Conservation (phyloP, 2,113 vertebrate genomes). For the Cygnus atratus region DNA sequence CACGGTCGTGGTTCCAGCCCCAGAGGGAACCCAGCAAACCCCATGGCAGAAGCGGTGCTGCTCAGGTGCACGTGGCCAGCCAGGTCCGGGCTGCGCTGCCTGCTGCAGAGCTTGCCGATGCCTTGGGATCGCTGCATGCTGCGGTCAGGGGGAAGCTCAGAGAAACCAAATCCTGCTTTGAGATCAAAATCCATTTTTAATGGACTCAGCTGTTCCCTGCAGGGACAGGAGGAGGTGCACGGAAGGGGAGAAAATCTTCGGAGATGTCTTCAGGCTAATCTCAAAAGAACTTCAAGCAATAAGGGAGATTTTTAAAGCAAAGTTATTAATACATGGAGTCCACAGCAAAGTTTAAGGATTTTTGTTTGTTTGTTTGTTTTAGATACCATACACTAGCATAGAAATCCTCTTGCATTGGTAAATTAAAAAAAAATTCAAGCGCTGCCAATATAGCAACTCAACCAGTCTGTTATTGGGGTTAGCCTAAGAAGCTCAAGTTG, state of each 20-base stretch:
- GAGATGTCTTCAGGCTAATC: background rate
- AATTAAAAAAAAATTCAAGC: background rate
- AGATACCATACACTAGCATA: background rate
- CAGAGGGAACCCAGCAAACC: background rate
- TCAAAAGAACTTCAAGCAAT: background rate
- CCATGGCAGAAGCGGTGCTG: background rate
- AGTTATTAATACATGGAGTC: conserved; percentile 33
- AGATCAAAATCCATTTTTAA: conserved; percentile 23
- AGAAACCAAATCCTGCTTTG: conserved; percentile 19
- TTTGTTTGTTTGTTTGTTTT: too few relatives aligned
- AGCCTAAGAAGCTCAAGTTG: background rate
- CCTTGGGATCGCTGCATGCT: background rate
- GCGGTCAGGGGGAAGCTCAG: background rate
- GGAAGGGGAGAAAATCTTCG: background rate
- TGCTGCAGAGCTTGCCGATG: background rate
- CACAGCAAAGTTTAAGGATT: background rate
- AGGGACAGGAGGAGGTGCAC: background rate
- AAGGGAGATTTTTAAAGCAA: background rate
- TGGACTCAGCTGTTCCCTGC: background rate
- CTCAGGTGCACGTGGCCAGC: background rate
- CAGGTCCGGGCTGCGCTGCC: background rate
- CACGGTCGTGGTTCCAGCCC: rapidly evolving
- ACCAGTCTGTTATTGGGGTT: background rate
- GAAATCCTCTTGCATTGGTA: background rate
- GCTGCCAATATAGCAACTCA: background rate